Evolutionary conservation across 2,888 invertebrate species (phyloP).

Genomic region (Cataglyphis albicans): DNA sequence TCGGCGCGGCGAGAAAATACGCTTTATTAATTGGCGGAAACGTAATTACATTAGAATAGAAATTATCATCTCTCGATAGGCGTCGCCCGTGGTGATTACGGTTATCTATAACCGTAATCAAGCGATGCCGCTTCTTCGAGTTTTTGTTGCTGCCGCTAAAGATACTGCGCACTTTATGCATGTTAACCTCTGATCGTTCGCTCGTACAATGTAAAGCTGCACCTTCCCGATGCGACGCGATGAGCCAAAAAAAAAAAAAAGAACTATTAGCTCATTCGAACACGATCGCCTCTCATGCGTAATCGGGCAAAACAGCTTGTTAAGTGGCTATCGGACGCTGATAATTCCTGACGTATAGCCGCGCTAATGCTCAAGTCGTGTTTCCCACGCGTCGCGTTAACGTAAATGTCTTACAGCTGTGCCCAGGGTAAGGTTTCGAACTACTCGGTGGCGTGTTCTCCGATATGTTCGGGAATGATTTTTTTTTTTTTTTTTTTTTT

Average conservation of each 20-base stretch:
- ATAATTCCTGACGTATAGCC: constrained; percentile 66
- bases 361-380: constrained; percentile 55
- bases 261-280: constrained; percentile 52
- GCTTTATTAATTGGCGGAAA: constrained; percentile 51
- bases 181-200: constrained; percentile 22
- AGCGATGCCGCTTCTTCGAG: constrained; percentile 29
- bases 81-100: background rate
- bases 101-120: constrained; percentile 19
- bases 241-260: background rate
- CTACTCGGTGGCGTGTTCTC: background rate
- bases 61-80: constrained; percentile 33
- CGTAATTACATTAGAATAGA: constrained; percentile 46
- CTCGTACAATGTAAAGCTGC: constrained; percentile 23
- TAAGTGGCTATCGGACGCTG: constrained; percentile 66
- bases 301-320: constrained; percentile 64
- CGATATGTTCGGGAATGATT: background rate
- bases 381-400: constrained; percentile 52
- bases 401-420: constrained; percentile 65
- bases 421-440: background rate
- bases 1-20: constrained; percentile 18
- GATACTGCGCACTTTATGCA: constrained; percentile 40
- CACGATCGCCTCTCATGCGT: constrained; percentile 26
- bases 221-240: background rate
- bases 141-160: constrained; percentile 33
- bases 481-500: too few species aligned